A percentile compares a stretch with the other conserved stretches of the same genome.
Evolutionary conservation across 2,113 vertebrate species (phyloP).

Genomic region (Gavialis gangeticus): DNA sequence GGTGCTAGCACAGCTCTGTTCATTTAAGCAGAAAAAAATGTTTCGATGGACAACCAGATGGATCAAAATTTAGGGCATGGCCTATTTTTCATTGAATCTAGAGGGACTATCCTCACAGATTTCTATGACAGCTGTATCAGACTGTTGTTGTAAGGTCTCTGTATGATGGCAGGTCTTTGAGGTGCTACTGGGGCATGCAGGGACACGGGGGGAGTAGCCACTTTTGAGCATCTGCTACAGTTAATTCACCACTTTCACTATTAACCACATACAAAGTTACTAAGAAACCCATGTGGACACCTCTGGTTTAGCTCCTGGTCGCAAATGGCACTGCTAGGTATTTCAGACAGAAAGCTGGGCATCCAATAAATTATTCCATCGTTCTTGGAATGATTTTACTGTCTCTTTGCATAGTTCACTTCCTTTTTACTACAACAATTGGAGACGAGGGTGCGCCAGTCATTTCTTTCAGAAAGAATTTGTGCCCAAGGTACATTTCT

Average conservation of each 20-base stretch:
- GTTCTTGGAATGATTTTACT: background rate
- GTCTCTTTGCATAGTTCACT: background rate
- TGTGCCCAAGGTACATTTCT: background rate
- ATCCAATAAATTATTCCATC: background rate
- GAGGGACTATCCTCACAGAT: background rate
- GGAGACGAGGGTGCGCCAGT: background rate
- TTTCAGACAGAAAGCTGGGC: background rate
- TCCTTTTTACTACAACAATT: background rate
- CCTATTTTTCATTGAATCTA: background rate
- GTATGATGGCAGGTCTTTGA: background rate
- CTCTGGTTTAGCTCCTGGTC: rapidly evolving
- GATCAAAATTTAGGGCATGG: background rate
- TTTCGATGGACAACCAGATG: background rate
- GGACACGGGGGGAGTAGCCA: rapidly evolving
- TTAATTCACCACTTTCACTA: background rate
- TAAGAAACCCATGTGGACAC: rapidly evolving
- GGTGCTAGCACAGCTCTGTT: rapidly evolving
- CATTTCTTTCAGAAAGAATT: background rate
- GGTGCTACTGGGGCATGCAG: background rate
- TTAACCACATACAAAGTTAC: rapidly evolving
- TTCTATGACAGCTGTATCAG: background rate
- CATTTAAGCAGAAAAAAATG: background rate
- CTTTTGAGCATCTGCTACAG: rapidly evolving
- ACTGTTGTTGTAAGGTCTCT: background rate
- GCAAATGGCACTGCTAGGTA: background rate